A percentile compares a stretch with the other conserved stretches of the same genome.
These are phyloP conservation scores for Erebia ligea DNA, from an alignment of 2,888 invertebrate species.

Conservation along the genomic window DNA sequence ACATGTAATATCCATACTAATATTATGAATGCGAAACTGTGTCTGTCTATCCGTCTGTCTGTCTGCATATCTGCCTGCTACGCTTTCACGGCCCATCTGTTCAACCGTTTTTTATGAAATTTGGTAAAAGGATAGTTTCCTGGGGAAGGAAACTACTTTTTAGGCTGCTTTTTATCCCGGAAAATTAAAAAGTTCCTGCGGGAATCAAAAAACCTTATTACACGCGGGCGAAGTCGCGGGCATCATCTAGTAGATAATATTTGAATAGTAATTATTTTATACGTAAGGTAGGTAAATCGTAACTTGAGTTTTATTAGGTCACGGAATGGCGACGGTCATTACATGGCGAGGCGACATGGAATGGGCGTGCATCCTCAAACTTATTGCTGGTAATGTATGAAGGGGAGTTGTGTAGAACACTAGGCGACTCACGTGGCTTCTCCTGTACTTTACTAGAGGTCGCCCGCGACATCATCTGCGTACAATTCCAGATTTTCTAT, in stretches of 20 bases:
- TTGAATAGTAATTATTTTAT: conserved; percentile 38
- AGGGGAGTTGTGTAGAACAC: conserved; percentile 8
- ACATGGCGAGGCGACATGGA: conserved; percentile 60
- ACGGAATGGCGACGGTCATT: conserved; percentile 56
- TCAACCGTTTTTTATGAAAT: no score
- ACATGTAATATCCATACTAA: no score
- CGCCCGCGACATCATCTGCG: no score
- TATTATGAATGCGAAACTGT: no score
- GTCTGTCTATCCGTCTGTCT: no score
- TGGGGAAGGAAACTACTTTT: neutral
- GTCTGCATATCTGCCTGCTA: no score
- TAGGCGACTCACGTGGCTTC: neutral
- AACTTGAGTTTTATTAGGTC: conserved; percentile 51
- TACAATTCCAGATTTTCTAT: no score
- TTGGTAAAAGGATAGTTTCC: neutral
- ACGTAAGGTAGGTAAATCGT: conserved; percentile 26
- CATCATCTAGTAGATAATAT: conserved; percentile 10
- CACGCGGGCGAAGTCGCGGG: neutral
- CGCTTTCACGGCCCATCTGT: no score
- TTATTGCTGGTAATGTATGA: conserved; percentile 58
- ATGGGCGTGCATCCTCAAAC: conserved; percentile 61
- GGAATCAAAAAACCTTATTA: no score
- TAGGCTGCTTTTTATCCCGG: no score
- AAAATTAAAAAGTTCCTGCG: no score
- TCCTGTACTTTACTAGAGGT: no score